These are phyloP conservation scores for Neuroscelio doddi DNA, from an alignment of 2,888 invertebrate genomes.

Conservation along the genomic window DNA sequence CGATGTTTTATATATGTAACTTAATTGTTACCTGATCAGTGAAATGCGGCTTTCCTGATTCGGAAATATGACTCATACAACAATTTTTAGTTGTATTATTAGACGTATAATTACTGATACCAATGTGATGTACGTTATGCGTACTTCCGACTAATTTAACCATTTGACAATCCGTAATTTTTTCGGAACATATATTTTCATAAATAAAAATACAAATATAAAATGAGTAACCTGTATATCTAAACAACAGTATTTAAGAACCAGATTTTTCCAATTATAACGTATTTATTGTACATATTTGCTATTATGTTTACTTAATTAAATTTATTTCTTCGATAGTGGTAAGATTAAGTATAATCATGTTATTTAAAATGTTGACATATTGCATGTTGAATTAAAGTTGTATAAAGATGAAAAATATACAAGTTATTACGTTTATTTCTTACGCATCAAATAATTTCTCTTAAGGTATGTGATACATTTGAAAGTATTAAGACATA, in stretches of 20 bases:
- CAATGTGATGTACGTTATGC: not conserved
- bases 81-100: slow-evolving; percentile 17
- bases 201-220: slow-evolving; percentile 4
- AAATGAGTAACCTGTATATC: not conserved
- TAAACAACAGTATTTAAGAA: no score
- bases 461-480: no score
- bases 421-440: no score
- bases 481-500: no score
- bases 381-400: no score
- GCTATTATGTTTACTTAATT: slow-evolving; percentile 8
- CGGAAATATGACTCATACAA: slow-evolving; percentile 2
- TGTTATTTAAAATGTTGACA: no score
- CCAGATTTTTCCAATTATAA: slow-evolving; percentile 14
- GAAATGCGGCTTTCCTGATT: slow-evolving; percentile 13
- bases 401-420: no score
- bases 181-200: no score
- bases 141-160: no score
- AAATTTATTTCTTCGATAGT: slow-evolving; percentile 17
- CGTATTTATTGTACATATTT: slow-evolving; percentile 39
- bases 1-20: slow-evolving; percentile 19
- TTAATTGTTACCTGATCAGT: slow-evolving; percentile 23
- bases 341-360: no score
- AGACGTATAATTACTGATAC: slow-evolving; percentile 5
- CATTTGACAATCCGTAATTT: no score
- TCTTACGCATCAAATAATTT: no score